These are phyloP conservation scores for Oophaga sylvatica DNA, from an alignment of 2,797 vertebrate species.

Conservation along the genomic window DNA sequence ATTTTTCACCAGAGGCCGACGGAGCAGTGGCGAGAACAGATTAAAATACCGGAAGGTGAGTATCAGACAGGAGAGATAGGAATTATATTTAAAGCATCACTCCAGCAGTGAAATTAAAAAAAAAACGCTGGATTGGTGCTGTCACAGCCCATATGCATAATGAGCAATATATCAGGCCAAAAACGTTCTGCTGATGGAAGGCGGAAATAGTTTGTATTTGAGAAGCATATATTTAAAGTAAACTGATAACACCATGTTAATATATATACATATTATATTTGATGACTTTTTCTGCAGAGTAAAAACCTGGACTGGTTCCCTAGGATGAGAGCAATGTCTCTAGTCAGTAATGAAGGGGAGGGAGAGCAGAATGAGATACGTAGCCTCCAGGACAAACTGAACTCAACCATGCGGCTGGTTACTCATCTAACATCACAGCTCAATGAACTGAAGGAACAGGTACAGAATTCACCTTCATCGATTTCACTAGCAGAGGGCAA, in stretches of 20 bases:
- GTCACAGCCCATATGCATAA: neutral
- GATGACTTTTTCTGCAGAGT: constrained; percentile 72
- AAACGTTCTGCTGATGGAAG: too few relatives aligned
- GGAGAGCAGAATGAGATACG: constrained; percentile 98
- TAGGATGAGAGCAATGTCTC: constrained; percentile 97
- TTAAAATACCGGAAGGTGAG: too few relatives aligned
- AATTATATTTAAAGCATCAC: too few relatives aligned
- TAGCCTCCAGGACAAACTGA: constrained; percentile 90
- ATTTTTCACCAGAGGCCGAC: too few relatives aligned
- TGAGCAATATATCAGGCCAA: too few relatives aligned
- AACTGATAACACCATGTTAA: neutral
- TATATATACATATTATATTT: neutral
- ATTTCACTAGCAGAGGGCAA: neutral
- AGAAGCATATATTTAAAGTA: neutral
- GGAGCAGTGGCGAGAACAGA: too few relatives aligned
- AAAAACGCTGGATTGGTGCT: too few relatives aligned
- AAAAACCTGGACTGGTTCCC: constrained; percentile 96
- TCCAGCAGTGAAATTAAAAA: too few relatives aligned
- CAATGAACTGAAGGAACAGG: constrained; percentile 95
- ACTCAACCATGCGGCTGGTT: constrained; percentile 91
- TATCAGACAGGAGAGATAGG: too few relatives aligned
- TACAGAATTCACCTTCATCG: constrained; percentile 63
- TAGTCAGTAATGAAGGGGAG: constrained; percentile 92
- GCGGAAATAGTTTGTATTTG: neutral
- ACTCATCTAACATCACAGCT: constrained; percentile 86